Evolutionary conservation across 2,797 vertebrate species (phyloP).

Genomic region (Acropternis orthonyx): DNA sequence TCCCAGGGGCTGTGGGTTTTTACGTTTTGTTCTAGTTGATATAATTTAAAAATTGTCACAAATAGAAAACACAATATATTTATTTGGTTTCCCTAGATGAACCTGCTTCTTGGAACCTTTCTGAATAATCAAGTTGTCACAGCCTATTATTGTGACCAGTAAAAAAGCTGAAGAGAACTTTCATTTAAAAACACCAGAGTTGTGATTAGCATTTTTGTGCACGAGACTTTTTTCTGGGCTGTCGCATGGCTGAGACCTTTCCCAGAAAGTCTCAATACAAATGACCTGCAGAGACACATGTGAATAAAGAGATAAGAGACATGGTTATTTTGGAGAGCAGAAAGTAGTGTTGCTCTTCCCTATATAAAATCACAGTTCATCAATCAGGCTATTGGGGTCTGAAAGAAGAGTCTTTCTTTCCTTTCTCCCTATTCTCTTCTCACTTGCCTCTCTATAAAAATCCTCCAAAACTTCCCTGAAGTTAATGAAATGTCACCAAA

Average conservation of each 20-base stretch:
- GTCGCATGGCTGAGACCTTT: not conserved
- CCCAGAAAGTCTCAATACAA: not conserved
- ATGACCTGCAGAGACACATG: not conserved
- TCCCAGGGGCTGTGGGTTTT: not conserved
- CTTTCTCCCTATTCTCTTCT: not conserved
- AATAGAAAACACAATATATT: not conserved
- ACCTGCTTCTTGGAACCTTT: not conserved
- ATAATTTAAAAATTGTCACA: not conserved
- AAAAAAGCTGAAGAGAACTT: not conserved
- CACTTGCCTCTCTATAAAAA: not conserved
- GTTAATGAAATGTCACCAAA: conserved; percentile 64
- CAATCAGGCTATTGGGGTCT: not conserved
- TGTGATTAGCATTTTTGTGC: not conserved
- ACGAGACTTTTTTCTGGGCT: accelerated
- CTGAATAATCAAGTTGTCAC: not conserved
- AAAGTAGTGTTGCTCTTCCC: not conserved
- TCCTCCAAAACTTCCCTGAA: conserved; percentile 14
- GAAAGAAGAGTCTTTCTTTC: not conserved
- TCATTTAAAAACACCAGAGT: not conserved
- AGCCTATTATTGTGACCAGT: not conserved
- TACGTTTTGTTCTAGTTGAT: not conserved
- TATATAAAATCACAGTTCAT: conserved; percentile 5
- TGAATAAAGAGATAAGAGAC: not conserved
- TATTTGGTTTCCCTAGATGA: not conserved
- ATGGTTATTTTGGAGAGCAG: not conserved